Evolutionary conservation across 2,797 vertebrate genomes (phyloP).

Genomic region (Lepus oiostolus): DNA sequence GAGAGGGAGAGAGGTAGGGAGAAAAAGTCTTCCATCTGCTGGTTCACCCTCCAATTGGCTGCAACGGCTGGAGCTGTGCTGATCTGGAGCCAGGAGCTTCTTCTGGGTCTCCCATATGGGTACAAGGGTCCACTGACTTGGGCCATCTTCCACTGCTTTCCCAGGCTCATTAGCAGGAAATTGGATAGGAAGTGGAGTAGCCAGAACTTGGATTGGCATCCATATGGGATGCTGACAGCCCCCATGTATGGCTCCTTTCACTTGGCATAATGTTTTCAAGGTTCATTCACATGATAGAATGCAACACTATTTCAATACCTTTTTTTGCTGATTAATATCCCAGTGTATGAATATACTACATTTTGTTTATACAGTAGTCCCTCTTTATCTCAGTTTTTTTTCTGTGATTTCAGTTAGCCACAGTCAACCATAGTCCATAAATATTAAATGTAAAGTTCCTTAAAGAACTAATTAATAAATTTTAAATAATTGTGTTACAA

Average conservation of each 20-base stretch:
- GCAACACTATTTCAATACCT: background rate
- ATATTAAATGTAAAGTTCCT: background rate
- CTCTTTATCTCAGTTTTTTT: background rate
- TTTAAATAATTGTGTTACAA: background rate
- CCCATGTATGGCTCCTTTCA: background rate
- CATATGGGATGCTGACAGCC: too few species aligned
- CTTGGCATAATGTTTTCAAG: background rate
- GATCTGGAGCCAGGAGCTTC: too few species aligned
- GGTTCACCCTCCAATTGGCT: too few species aligned
- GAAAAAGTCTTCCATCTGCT: too few species aligned
- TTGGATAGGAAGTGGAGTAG: too few species aligned
- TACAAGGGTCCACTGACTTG: too few species aligned
- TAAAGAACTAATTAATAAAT: background rate
- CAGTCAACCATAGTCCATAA: background rate
- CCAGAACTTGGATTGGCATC: too few species aligned
- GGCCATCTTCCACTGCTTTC: too few species aligned
- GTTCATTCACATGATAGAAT: background rate
- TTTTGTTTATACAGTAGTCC: background rate
- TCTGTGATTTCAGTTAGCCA: background rate
- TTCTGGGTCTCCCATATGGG: too few species aligned
- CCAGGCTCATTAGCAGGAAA: too few species aligned
- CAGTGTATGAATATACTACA: background rate
- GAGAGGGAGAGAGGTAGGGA: too few species aligned
- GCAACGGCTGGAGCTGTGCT: too few species aligned
- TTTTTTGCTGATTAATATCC: constrained; percentile 5